A percentile compares a stretch with the other conserved stretches of the same genome.
Evolutionary conservation across 2,888 invertebrate species (phyloP).

Genomic region (Altica lythri): DNA sequence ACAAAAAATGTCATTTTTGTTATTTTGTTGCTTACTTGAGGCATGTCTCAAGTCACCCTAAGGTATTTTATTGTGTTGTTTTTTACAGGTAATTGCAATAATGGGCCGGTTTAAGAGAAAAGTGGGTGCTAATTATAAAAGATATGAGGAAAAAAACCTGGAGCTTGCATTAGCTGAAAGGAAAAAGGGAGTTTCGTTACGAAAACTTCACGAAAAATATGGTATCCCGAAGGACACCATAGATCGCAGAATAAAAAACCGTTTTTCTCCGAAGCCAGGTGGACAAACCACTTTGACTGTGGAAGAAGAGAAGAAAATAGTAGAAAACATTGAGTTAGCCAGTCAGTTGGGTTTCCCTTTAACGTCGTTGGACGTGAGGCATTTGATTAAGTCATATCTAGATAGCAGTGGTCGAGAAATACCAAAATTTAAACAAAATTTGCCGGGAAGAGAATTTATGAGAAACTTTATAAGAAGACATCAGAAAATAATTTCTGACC

Average conservation of each 20-base stretch:
- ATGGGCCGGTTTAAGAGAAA: no score
- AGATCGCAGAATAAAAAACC: conserved; percentile 1
- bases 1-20: no score
- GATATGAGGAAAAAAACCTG: no score
- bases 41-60: no score
- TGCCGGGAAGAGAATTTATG: conserved; percentile 12
- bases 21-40: no score
- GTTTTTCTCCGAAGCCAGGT: neutral
- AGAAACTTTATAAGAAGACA: neutral
- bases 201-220: conserved; percentile 1
- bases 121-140: no score
- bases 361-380: conserved; percentile 7
- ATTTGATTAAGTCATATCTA: conserved; percentile 10
- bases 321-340: conserved; percentile 7
- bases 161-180: no score
- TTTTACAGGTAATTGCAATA: no score
- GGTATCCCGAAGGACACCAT: conserved; percentile 9
- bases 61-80: no score
- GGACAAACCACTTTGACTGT: conserved; percentile 4
- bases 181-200: no score
- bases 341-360: conserved; percentile 5
- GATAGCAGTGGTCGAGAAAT: conserved; percentile 8
- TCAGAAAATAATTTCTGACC: neutral
- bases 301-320: conserved; percentile 2
- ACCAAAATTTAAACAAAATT: conserved; percentile 4